Evolutionary conservation across 2,113 vertebrate genomes (phyloP), one percentile per base, ranked within the genome.

Genomic region (Eupsittula cactorum): DNA sequence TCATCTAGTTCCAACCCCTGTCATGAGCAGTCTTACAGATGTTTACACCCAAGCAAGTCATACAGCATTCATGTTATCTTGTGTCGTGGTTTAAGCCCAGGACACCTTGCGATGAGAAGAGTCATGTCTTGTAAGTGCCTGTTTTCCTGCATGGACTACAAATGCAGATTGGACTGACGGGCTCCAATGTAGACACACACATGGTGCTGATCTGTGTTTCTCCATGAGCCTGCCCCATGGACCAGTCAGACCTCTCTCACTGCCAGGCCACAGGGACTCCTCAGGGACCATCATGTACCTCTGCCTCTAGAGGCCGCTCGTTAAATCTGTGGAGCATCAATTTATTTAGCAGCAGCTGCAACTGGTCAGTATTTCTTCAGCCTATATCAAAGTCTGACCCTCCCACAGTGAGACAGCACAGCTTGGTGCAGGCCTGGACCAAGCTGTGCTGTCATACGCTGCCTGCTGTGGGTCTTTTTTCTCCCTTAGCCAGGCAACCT

Each of bases 231-330:
- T 42, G 19, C 21, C 42, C 20, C 57, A 70, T 9, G 35, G 5
- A 64, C 17, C 49, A 49, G 17, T 35, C 41, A 64, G 49, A 33
- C 31, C 27, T 50, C 31, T 17, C 9, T 57, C 2, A 1, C 55
- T 27, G 41, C 63, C 1, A 3, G 19, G 46, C 35, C 52, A 47
- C 41, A 68, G 44, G 33, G 2, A 39, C 47, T 62, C n/a, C 28
- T n/a, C 39, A 47, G 16, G 10, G 23, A 76, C 13, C 1, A 1
- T 25, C 3, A 1, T 1, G 0, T 55, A 31, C 24, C 20, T 76
- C 46, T 39, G 2, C 29, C 8, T 55, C 29, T 25, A 9, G 21
- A 70, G 25, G 11, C 7, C 20, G 6, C 29, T 35, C 1, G 0
- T 31, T 46, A 62, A 69, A 82, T 47, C 63, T 3, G 2, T 3